These are phyloP conservation scores for Euproctis similis DNA, from an alignment of 2,888 invertebrate genomes.

Conservation along the genomic window DNA sequence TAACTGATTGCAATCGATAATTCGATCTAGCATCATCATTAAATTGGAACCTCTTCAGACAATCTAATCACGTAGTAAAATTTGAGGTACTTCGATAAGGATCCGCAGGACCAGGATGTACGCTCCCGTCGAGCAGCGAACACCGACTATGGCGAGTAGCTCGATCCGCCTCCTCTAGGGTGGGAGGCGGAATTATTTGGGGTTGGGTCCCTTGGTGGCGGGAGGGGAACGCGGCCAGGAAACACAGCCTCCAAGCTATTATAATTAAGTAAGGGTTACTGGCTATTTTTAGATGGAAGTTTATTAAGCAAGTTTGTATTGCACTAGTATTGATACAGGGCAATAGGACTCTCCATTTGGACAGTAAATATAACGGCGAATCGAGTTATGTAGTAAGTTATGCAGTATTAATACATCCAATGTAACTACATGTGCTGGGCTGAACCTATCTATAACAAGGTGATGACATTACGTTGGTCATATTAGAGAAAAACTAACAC, in stretches of 20 bases:
- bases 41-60: no score
- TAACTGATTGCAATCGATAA: no score
- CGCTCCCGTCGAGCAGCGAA: conserved; percentile 30
- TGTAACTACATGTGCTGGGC: no score
- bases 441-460: no score
- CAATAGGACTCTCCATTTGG: conserved; percentile 30
- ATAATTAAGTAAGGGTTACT: conserved; percentile 63
- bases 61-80: no score
- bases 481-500: no score
- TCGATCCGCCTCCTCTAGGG: conserved; percentile 15
- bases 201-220: conserved; percentile 21
- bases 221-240: conserved; percentile 31
- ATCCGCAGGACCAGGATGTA: conserved; percentile 13
- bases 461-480: no score
- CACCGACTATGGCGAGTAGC: conserved; percentile 36
- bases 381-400: conserved; percentile 35
- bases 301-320: conserved; percentile 37
- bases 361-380: no score
- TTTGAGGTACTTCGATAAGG: not conserved
- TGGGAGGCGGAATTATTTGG: conserved; percentile 11
- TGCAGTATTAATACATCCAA: no score
- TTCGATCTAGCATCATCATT: no score
- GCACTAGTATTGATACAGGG: no score
- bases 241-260: conserved; percentile 64
- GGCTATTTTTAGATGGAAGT: conserved; percentile 60